Base-by-base conservation (phyloP, 2,113 vertebrate genomes). In the Numida meleagris region DNA sequence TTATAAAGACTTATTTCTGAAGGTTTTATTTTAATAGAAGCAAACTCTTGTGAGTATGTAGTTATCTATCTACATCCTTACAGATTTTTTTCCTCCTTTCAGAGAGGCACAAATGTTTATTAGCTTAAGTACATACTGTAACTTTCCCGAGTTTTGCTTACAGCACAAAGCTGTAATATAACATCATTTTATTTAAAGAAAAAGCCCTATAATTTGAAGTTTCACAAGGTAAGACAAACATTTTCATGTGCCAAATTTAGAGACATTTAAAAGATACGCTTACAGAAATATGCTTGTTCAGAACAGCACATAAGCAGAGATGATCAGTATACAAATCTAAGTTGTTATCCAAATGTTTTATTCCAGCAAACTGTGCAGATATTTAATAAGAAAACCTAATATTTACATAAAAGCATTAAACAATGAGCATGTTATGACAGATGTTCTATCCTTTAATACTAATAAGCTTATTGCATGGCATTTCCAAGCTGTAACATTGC, bases 401-500 rank as follows among this genome's bases (percentile, higher is more conserved):
- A 90, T 82, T 94, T 91, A 76, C 58, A 63, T 21, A 76, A 55
- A 85, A 89, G 72, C 63, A 89, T 80, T 94, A 73, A 89, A 67
- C 40, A 71, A 42, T 50, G 55, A 67, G 23, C 33, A 34, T 42
- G 66, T 73, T 80, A 80, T n/a, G 15, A 73, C 55, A 85, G 43
- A 90, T 45, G 25, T 34, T 90, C 62, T 71, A 81, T 82, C 80
- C 59, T 88, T 88, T 77, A 91, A 84, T 36, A 66, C 45, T 84
- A 91, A 65, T 53, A 87, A 89, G 74, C 71, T 82, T 91, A 75
- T 16, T 92, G 48, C 42, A 62, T 79, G 59, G 67, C n/a, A 70
- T 65, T 92, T 87, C 71, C n/a, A 92, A 55, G 25, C 23, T 29
- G 20, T 29, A 83, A 74, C 25, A 46, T 10, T 65, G 78, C 46